Percentiles rank a stretch among this genome's conserved stretches.
Conservation (phyloP, 1,140 invertebrate species). For the Drosophila eugracilis region DNA sequence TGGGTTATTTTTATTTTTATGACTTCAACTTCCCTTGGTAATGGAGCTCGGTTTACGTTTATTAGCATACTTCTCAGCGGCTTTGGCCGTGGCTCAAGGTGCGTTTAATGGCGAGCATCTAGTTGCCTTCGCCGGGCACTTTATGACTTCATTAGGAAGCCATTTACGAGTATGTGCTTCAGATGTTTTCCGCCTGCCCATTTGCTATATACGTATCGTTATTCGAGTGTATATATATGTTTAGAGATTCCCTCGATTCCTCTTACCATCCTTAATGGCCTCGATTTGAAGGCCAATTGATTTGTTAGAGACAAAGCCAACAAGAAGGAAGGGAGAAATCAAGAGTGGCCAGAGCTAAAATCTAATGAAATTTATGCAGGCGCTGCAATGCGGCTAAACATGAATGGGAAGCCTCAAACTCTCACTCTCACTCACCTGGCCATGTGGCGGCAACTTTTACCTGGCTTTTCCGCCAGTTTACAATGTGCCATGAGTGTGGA, state of each 20-base stretch:
- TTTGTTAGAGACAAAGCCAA: constrained; percentile 57
- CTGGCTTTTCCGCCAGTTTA: constrained; percentile 53
- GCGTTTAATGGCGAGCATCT: constrained; percentile 74
- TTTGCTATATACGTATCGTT: constrained; percentile 4
- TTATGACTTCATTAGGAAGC: constrained; percentile 76
- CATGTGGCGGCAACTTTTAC: constrained; percentile 65
- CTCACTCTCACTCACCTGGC: constrained; percentile 14
- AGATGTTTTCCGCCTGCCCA: constrained; percentile 15
- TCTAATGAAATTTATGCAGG: constrained; percentile 82
- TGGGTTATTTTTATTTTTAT: constrained; percentile 64
- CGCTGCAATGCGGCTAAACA: constrained; percentile 75
- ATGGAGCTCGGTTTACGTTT: constrained; percentile 74
- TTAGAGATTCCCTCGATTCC: constrained; percentile 1
- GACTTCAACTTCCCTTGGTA: constrained; percentile 60
- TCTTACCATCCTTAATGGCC: constrained; percentile 11
- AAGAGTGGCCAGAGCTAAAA: constrained; percentile 55
- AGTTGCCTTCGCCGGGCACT: constrained; percentile 63
- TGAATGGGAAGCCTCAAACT: constrained; percentile 57
- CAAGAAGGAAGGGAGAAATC: constrained; percentile 12
- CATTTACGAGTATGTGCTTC: constrained; percentile 65
- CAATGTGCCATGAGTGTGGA: constrained; percentile 43
- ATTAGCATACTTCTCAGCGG: constrained; percentile 76
- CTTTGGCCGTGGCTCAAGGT: constrained; percentile 65
- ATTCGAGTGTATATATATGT: constrained; percentile 2
- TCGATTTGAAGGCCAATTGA: constrained; percentile 70